phyloP scores from a whole-genome alignment of 2,797 vertebrate species.

The Mus caroli region DNA sequence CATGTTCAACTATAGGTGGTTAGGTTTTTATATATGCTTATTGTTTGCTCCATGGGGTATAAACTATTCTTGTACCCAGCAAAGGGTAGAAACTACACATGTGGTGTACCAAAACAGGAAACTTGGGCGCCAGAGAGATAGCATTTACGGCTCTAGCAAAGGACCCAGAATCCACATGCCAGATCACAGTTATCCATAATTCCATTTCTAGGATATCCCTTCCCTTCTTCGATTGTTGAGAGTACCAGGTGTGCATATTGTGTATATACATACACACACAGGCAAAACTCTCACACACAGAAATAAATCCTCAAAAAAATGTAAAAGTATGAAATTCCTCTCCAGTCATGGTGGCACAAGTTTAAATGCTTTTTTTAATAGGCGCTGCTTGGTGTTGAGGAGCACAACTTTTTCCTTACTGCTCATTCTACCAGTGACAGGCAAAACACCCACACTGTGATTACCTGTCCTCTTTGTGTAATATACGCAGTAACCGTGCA shows the following conservation, averaged over 20 bases:
- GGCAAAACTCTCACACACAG: neutral
- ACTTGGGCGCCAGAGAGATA: neutral
- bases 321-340: slow-evolving; percentile 5
- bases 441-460: neutral
- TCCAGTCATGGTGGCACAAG: neutral
- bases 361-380: neutral
- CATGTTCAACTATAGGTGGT: neutral
- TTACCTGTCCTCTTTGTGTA: neutral
- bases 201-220: neutral
- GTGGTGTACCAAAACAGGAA: neutral
- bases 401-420: neutral
- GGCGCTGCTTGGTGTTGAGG: neutral
- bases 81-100: neutral
- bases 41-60: neutral
- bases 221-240: neutral
- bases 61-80: neutral
- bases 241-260: neutral
- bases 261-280: neutral
- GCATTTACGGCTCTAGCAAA: neutral
- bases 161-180: neutral
- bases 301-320: neutral
- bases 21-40: slow-evolving; percentile 40
- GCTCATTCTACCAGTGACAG: neutral
- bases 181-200: neutral
- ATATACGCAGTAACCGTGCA: neutral